Evolutionary conservation across 2,888 invertebrate genomes (phyloP).

Genomic region (Eumerus sabulonum): DNA sequence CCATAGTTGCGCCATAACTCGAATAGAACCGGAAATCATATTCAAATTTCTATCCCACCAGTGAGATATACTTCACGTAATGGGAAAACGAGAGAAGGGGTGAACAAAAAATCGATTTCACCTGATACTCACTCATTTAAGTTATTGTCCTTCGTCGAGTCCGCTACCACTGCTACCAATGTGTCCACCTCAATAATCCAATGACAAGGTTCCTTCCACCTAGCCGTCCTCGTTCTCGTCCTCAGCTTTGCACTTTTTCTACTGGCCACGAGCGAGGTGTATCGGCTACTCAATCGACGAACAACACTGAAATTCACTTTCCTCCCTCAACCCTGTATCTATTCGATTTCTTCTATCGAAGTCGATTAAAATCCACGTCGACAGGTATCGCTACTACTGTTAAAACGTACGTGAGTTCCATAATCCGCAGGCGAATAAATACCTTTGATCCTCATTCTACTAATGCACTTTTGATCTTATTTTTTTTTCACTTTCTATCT

Average conservation of each 20-base stretch:
- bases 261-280: not conserved
- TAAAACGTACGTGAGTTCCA: slow-evolving; percentile 50
- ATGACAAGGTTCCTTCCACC: slow-evolving; percentile 48
- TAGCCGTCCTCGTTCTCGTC: not conserved
- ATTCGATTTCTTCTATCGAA: slow-evolving; percentile 43
- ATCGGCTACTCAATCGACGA: slow-evolving; percentile 12
- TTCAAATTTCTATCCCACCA: slow-evolving; percentile 20
- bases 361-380: slow-evolving; percentile 57
- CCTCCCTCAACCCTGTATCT: slow-evolving; percentile 10
- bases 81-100: not conserved
- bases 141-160: slow-evolving; percentile 33
- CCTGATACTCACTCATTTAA: slow-evolving; percentile 59
- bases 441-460: slow-evolving; percentile 52
- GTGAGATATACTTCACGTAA: not conserved
- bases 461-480: slow-evolving; percentile 11
- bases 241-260: slow-evolving; percentile 23
- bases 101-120: slow-evolving; percentile 41
- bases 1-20: slow-evolving; percentile 37
- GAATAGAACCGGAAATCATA: slow-evolving; percentile 45
- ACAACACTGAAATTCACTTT: not conserved
- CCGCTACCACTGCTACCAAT: slow-evolving; percentile 41
- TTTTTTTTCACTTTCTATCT: slow-evolving; percentile 4
- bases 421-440: slow-evolving; percentile 50
- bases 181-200: slow-evolving; percentile 53
- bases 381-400: slow-evolving; percentile 58